Conservation (phyloP, 2,888 invertebrate species). For the Brachyopa scutellaris region DNA sequence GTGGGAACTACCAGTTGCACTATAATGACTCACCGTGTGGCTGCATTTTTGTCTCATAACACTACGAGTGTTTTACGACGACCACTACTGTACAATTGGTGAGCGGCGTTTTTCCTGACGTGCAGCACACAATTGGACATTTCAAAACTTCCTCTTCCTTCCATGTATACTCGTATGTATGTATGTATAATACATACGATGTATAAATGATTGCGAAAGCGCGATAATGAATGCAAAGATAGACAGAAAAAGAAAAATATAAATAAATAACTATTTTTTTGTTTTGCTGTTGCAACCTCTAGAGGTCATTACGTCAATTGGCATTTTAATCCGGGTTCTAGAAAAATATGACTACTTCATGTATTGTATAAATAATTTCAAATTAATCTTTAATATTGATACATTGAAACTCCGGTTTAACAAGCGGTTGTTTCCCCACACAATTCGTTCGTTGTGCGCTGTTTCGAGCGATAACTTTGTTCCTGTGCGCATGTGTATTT, state of each 20-base stretch:
- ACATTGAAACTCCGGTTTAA: slow-evolving; percentile 69
- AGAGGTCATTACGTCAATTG: slow-evolving; percentile 72
- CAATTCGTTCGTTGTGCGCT: slow-evolving; percentile 1
- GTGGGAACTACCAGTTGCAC: slow-evolving; percentile 64
- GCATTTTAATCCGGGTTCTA: slow-evolving; percentile 68
- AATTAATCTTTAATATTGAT: slow-evolving; percentile 70
- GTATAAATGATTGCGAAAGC: not conserved
- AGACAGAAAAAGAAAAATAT: slow-evolving; percentile 27
- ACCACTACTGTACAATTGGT: slow-evolving; percentile 19
- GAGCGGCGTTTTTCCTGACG: slow-evolving; percentile 36
- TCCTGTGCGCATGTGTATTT: slow-evolving; percentile 8
- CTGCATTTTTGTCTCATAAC: slow-evolving; percentile 58
- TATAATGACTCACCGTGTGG: slow-evolving; percentile 51
- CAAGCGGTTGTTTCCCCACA: slow-evolving; percentile 43
- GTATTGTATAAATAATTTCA: slow-evolving; percentile 42
- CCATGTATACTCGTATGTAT: not conserved
- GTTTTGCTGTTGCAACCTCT: slow-evolving; percentile 70
- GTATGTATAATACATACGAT: not conserved
- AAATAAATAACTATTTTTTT: slow-evolving; percentile 27
- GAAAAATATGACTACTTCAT: slow-evolving; percentile 31
- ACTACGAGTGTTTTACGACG: slow-evolving; percentile 9
- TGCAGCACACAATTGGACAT: slow-evolving; percentile 53
- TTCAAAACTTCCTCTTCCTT: slow-evolving; percentile 69
- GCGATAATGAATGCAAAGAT: slow-evolving; percentile 57
- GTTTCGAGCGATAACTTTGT: slow-evolving; percentile 41